A percentile compares a stretch with the other conserved stretches of the same genome.
Evolutionary conservation across 53 echinoderm and acorn worm species (phyloP).

Genomic region (Paracentrotus lividus): DNA sequence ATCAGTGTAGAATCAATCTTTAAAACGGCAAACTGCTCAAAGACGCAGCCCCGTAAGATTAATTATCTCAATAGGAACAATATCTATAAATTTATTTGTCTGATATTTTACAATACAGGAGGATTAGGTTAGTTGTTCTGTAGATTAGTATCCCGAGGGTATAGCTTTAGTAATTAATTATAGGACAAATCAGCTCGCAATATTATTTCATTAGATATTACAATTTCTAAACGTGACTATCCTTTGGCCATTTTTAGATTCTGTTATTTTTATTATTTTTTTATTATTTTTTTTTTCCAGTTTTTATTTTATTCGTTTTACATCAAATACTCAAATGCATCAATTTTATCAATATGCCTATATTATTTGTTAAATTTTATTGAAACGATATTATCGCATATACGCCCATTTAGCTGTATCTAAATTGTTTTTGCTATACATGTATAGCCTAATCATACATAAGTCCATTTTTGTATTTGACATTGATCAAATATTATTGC

Average conservation of each 20-base stretch:
- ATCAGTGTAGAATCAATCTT: not conserved
- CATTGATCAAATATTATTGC: not conserved
- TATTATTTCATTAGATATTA: too few relatives aligned
- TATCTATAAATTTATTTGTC: not conserved
- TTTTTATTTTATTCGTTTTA: not conserved
- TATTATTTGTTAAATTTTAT: too few relatives aligned
- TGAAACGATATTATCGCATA: too few relatives aligned
- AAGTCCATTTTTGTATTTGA: slow-evolving; percentile 12
- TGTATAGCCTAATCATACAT: too few relatives aligned
- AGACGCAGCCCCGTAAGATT: not conserved
- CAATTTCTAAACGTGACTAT: too few relatives aligned
- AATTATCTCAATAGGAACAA: not conserved
- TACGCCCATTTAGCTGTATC: too few relatives aligned
- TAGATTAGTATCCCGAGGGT: not conserved
- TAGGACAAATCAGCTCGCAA: not conserved
- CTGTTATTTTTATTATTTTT: too few relatives aligned
- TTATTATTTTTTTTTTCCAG: too few relatives aligned
- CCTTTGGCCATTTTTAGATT: too few relatives aligned
- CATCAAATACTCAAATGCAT: not conserved
- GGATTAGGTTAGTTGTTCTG: not conserved
- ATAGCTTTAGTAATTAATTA: not conserved
- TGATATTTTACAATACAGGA: not conserved
- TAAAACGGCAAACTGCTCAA: not conserved
- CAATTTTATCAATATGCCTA: too few relatives aligned
- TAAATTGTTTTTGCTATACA: too few relatives aligned